These are phyloP conservation scores for Musca domestica DNA, from an alignment of 1,140 invertebrate genomes.

Conservation along the genomic window DNA sequence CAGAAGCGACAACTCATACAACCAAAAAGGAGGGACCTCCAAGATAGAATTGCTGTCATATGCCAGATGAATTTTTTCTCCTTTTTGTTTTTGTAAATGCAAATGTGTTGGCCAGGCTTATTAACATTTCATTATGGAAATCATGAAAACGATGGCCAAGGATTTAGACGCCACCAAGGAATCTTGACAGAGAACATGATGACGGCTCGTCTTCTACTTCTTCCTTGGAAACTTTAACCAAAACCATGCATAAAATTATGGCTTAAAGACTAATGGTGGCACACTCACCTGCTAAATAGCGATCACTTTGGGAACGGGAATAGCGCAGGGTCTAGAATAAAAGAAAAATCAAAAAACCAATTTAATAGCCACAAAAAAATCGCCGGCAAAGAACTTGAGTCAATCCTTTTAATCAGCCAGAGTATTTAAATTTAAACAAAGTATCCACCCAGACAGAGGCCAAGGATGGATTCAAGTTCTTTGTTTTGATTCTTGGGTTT, in stretches of 20 bases:
- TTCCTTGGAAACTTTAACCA: neutral
- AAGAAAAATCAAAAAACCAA: slow-evolving; percentile 16
- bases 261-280: neutral
- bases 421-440: slow-evolving; percentile 22
- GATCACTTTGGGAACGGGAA: slow-evolving; percentile 58
- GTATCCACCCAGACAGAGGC: neutral
- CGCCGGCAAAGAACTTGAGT: neutral
- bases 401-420: slow-evolving; percentile 12
- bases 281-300: slow-evolving; percentile 59
- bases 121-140: slow-evolving; percentile 3
- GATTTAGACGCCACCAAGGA: slow-evolving; percentile 14
- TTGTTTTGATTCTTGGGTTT: too few species aligned
- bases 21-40: neutral
- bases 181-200: neutral
- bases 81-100: neutral
- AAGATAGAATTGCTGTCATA: neutral
- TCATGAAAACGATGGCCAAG: neutral
- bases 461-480: neutral
- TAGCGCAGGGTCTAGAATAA: slow-evolving; percentile 47
- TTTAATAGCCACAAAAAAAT: neutral
- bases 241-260: slow-evolving; percentile 15
- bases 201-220: neutral
- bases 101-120: too few species aligned
- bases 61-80: neutral
- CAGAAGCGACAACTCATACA: neutral